Percentiles rank a stretch among this genome's conserved stretches.
phyloP scores from a whole-genome alignment of 2,113 vertebrate genomes.

The Eubucco bourcierii region DNA sequence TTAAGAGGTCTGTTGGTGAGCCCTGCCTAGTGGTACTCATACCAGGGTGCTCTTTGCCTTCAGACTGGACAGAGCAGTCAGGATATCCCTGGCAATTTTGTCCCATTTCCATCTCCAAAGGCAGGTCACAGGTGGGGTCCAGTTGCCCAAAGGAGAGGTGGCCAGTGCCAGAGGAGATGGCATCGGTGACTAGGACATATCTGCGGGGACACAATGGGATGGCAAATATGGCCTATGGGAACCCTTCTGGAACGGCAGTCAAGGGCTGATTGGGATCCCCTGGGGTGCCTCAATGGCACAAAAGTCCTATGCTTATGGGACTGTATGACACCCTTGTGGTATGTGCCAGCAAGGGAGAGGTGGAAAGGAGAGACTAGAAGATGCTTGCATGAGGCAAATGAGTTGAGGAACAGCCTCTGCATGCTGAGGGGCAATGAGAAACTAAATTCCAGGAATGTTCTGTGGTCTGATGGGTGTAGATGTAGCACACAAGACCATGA shows the following conservation, averaged over 20 bases:
- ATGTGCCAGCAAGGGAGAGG: not conserved
- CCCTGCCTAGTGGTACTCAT: not conserved
- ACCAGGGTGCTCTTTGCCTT: not conserved
- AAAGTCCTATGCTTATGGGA: not conserved
- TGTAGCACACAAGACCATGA: accelerated
- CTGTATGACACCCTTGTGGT: not conserved
- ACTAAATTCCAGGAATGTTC: not conserved
- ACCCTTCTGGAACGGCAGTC: not conserved
- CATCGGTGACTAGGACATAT: not conserved
- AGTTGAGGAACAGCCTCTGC: not conserved
- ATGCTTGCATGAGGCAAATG: not conserved
- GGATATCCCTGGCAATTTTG: not conserved
- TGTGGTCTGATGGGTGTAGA: not conserved
- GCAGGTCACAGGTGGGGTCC: not conserved
- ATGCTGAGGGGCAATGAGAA: not conserved
- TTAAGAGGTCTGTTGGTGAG: not conserved
- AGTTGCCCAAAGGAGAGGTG: not conserved
- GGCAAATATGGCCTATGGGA: not conserved
- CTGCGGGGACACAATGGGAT: not conserved
- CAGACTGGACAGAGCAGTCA: not conserved
- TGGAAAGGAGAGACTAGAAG: not conserved
- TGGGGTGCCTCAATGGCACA: not conserved
- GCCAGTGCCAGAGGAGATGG: not conserved
- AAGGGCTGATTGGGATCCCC: not conserved
- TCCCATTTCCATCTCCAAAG: not conserved